Evolutionary conservation across 2,888 invertebrate species (phyloP), one percentile per base, ranked within the genome.

Genomic region (Tanytarsus gracilentus): DNA sequence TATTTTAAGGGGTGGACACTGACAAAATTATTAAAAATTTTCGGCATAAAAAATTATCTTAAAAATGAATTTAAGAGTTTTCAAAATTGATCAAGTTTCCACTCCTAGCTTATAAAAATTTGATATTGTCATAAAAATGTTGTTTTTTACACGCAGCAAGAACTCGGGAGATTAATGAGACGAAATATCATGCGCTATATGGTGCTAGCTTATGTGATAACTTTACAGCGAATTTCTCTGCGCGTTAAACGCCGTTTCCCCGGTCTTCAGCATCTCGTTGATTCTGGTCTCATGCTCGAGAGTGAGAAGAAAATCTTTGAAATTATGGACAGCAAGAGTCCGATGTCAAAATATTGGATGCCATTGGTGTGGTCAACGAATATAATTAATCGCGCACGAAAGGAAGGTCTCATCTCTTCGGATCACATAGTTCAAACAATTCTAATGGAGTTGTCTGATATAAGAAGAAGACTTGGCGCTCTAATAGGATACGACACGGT

Each of bases 381-480:
- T 71, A 88, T 93, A 64, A 89, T 93, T 65, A 90, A 91, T 73
- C 78, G 91, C 61, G 91, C 92, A 4, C 77, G 91, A 62, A 88
- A 88, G 68, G 92, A 93, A 67, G 84, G 85, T 1, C 76, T 90
- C 61, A 92, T 92, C 65, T 80, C 83, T 51, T 90, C 88, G 66
- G 95, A 95, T 73, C 94, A 93, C 67, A 90, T 95, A 64, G 90
- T 95, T 8, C 91, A 94, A 74, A 93, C 93, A 2, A 79, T 95
- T 63, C 77, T 94, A 61, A 85, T 88, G 64, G 93, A 94, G 72
- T 77, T 96, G 61, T 93, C 93, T 4, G 90, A 92, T 69, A 93
- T 94, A 67, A 77, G 95, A 68, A 78, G 88, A 67, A 76, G 89
- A 65, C 76, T 92, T 64, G 92, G 92, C 61, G 85, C 86, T 26